Base-by-base conservation (phyloP, 2,888 invertebrate species). In the Volucella bombylans region DNA sequence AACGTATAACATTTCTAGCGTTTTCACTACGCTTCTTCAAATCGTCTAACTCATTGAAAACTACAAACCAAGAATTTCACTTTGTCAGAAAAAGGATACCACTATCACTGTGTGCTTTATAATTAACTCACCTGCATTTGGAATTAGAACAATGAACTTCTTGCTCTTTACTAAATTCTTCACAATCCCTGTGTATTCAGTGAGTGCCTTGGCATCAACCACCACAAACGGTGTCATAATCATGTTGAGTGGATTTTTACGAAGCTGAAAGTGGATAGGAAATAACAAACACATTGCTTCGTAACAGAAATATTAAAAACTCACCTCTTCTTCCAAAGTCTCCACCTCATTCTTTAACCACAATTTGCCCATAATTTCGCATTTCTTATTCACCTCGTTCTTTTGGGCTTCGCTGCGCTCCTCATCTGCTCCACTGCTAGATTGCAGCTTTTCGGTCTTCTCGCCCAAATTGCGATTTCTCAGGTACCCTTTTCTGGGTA, bases 1-100 rank as follows among this genome's bases (percentile, higher is more conserved):
- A 98, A 87, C 98, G 96, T 80, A 98, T 98, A 4, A 97, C 97
- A 90, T 98, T 97, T 67, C 98, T 94, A 0, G 97, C 98, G 86
- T 95, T 94, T 86, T 95, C 94, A 88, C 96, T 95, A 87, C 95
- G 95, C 81, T 96, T 95, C 92, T 98, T 98, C 88, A 97, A 92
- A 88, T 96, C 95, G 91, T 98, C 98, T 90, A 98, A 92, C 86
- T 96, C 96, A 88, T 96, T 96, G 76, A 98, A 94, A 86, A 98
- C 98, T 98, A 92, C 11, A 93, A 93, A 88, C 88, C 49, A 3
- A 49, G 62, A 18, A 61, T 45, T 73, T 12, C 43, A 50, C 18
- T 15, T 18, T 18, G 23, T 23, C 47, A n/a, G 45, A 12, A 39
- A 11, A 45, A n/a, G 6, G 9, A 61, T n/a, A n/a, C 72, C 1